Percentiles rank a stretch among this genome's conserved stretches.
These are phyloP conservation scores for Rhinichthys osculus DNA, from an alignment of 2,797 vertebrate genomes.

Conservation along the genomic window DNA sequence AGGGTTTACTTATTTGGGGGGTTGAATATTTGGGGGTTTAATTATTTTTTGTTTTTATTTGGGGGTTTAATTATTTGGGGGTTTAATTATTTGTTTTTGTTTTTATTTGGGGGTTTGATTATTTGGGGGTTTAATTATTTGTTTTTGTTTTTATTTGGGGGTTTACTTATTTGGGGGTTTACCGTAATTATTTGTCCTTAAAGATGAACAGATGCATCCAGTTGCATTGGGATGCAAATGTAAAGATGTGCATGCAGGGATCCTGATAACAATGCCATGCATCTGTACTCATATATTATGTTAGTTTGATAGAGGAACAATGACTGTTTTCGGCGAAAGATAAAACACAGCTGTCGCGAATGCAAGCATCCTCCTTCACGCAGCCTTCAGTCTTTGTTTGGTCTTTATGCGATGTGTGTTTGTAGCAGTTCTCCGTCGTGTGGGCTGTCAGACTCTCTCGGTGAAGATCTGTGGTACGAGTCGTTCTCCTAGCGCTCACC, in stretches of 20 bases:
- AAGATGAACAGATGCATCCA: neutral
- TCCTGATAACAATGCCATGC: neutral
- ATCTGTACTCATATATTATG: neutral
- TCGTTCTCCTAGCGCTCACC: conserved; percentile 10
- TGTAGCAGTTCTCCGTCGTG: neutral
- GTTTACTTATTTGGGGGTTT: no score
- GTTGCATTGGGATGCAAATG: neutral
- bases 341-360: neutral
- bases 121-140: no score
- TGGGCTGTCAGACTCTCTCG: neutral
- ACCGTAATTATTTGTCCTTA: neutral
- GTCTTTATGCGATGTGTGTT: neutral
- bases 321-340: neutral
- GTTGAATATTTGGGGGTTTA: no score
- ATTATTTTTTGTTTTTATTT: no score
- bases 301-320: neutral
- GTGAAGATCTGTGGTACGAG: neutral
- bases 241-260: neutral
- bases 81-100: no score
- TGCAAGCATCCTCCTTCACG: neutral
- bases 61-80: no score
- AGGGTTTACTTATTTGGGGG: no score
- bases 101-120: no score
- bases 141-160: no score
- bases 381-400: neutral